These are phyloP conservation scores for Condylostylus longicornis DNA, from an alignment of 1,140 invertebrate genomes.

Conservation along the genomic window DNA sequence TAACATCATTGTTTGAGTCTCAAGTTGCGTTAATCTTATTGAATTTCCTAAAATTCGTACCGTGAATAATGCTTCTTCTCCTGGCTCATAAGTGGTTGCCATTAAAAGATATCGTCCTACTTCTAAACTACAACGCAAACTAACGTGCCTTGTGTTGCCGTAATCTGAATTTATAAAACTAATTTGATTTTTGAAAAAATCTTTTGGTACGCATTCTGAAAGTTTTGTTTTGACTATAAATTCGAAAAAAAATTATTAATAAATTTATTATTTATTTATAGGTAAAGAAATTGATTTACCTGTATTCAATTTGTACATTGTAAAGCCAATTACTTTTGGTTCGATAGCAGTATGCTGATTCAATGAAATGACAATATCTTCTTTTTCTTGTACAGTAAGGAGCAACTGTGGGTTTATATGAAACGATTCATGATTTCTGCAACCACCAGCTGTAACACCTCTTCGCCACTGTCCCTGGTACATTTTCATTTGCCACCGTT, in stretches of 20 bases:
- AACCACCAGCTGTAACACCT: slow-evolving; percentile 80
- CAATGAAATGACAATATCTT: slow-evolving; percentile 72
- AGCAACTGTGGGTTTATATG: slow-evolving; percentile 86
- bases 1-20: slow-evolving; percentile 67
- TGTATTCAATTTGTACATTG: slow-evolving; percentile 53
- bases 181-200: slow-evolving; percentile 79
- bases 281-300: background rate
- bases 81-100: slow-evolving; percentile 82
- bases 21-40: slow-evolving; percentile 31
- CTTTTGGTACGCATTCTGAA: slow-evolving; percentile 45
- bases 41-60: slow-evolving; percentile 24
- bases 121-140: slow-evolving; percentile 62
- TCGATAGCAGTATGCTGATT: slow-evolving; percentile 86
- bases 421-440: slow-evolving; percentile 80
- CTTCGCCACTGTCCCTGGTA: slow-evolving; percentile 77
- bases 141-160: slow-evolving; percentile 79
- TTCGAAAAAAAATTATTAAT: too few species aligned
- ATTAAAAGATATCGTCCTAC: slow-evolving; percentile 71
- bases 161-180: slow-evolving; percentile 81
- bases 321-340: slow-evolving; percentile 88
- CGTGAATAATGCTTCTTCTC: slow-evolving; percentile 57
- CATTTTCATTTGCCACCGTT: slow-evolving; percentile 67
- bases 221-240: slow-evolving; percentile 26
- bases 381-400: slow-evolving; percentile 61
- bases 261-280: background rate